Evolutionary conservation across 1,140 invertebrate species (phyloP), one percentile per base, ranked within the genome.

Genomic region (Calycopis cecrops): DNA sequence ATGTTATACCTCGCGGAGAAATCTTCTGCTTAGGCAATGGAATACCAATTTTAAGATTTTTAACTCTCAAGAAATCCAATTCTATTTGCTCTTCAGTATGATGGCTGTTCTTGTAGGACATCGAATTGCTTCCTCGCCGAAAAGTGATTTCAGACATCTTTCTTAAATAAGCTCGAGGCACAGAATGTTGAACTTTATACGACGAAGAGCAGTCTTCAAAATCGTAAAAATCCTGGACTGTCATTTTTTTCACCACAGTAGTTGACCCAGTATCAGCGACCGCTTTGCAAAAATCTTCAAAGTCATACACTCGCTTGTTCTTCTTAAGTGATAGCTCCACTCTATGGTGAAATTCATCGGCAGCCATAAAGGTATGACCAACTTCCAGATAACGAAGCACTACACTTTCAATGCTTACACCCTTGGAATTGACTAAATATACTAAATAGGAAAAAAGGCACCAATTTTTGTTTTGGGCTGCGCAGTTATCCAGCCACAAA

Each of bases 321-420:
- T 38, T 49, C 48, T 67, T 62, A 38, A 69, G 28, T 28, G 62
- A 61, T 40, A 55, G 33, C 40, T 74, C 73, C n/a, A 80, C 68
- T 44, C 65, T 54, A 37, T 73, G 71, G 40, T 76, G 76, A 53
- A 76, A 76, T 37, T 59, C 50, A 49, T 79, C 73, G 4, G 71
- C 52, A 55, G 51, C 35, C 55, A 57, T 64, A 9, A 57, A 59
- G 9, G 62, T 64, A 28, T 59, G 57, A 37, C 35, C 52, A 33
- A n/a, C 14, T 28, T 40, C 40, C 9, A 55, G 62, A n/a, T 44
- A 70, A 0, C 35, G 42, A 33, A 59, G 37, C n/a, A n/a, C 28
- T 8, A 59, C 54, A 10, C 16, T 10, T 38, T 53, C 57, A 53
- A 53, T 38, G 10, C 42, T 59, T 37, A 59, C 51, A 16, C 54